Evolutionary conservation across 2,888 invertebrate species (phyloP), one percentile per base, ranked within the genome.

Genomic region (Thecophora atra): DNA sequence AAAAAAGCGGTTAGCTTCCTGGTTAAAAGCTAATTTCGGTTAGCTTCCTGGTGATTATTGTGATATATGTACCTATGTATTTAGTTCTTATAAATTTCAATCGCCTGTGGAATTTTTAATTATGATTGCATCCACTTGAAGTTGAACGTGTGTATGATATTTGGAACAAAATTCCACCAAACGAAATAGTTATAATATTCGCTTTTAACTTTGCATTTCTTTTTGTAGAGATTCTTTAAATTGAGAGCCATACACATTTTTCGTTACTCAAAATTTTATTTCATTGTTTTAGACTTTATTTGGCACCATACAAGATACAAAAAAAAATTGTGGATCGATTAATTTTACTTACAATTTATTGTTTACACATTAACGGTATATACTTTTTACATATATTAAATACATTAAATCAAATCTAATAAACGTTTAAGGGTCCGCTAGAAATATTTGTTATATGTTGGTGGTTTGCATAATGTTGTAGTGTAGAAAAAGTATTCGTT

Each of bases 291-390:
- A 52, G 52, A 30, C 52, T 66, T 52, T 52, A 66, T 66, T 66
- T 66, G 66, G 66, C 66, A 66, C 66, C 66, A 52, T 28, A 28
- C 51, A 28, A 44, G n/a, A 63, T 63, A 42, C n/a, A 44, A 42
- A 21, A 28, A 63, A 63, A 15, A 13, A 21, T 19, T 3, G 17
- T 37, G 42, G 42, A 44, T 54, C n/a, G 52, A 19, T 44, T 21
- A 63, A 63, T 63, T n/a, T 54, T 44, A 42, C 63, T 63, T 58
- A 58, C 13, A 24, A 28, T 58, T 58, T 58, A 58, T 7, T 58
- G 28, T 58, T 58, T 58, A 58, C 24, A 58, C 24, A 58, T 11
- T 58, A 56, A 58, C 37, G 11, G 26, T 58, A 26, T 58, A 58
- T 58, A 58, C 26, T 58, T 58, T 28, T 13, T 63, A 42, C 44